Percentiles rank a stretch among this genome's conserved stretches.
Evolutionary conservation across 2,888 invertebrate species (phyloP).

Genomic region (Cremastobaeus sp.): DNA sequence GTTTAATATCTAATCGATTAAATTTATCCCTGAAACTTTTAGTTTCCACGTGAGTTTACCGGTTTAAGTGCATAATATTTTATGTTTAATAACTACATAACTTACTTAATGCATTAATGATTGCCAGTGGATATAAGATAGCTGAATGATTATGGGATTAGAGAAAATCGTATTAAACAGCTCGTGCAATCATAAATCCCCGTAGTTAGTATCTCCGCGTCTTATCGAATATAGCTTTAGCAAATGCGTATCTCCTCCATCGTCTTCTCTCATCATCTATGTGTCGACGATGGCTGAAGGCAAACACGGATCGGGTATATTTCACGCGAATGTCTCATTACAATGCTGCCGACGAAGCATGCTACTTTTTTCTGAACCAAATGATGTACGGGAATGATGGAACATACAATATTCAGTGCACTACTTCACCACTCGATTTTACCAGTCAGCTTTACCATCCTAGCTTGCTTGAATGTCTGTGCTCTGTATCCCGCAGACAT

Average conservation of each 20-base stretch:
- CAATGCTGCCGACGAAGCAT: conserved; percentile 63
- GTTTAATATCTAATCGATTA: too few species aligned
- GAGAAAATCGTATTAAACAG: conserved; percentile 28
- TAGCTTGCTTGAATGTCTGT: conserved; percentile 54
- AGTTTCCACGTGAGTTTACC: too few species aligned
- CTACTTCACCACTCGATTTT: conserved; percentile 69
- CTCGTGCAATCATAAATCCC: conserved; percentile 29
- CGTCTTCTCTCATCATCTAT: conserved; percentile 51
- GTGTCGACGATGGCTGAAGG: conserved; percentile 53
- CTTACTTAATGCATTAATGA: too few species aligned
- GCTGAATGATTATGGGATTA: conserved; percentile 23
- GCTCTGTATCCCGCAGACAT: conserved; percentile 58
- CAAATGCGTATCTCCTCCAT: conserved; percentile 45
- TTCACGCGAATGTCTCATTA: conserved; percentile 64
- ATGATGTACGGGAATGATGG: conserved; percentile 70
- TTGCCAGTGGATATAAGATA: conserved; percentile 1
- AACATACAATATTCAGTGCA: conserved; percentile 71
- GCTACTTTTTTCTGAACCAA: conserved; percentile 67
- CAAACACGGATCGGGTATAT: conserved; percentile 62
- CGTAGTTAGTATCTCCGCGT: conserved; percentile 32
- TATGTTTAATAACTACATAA: too few species aligned
- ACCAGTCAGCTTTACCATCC: conserved; percentile 66
- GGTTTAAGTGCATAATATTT: too few species aligned
- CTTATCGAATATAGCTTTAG: conserved; percentile 51
- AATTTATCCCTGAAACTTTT: too few species aligned